phyloP scores from a whole-genome alignment of 2,888 invertebrate genomes.

The Muscina levida region DNA sequence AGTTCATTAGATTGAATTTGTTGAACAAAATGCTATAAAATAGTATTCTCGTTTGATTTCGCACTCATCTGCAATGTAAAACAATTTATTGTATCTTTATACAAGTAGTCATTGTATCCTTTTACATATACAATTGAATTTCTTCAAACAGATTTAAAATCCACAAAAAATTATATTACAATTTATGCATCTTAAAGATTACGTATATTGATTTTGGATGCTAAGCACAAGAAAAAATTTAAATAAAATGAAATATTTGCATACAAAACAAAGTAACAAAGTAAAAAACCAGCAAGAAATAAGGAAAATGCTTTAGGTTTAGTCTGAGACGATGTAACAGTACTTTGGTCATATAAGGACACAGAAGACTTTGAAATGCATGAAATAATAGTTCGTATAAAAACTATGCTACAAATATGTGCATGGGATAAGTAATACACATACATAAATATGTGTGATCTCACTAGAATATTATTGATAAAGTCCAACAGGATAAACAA shows the following conservation, averaged over 20 bases:
- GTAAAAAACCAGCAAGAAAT: constrained; percentile 29
- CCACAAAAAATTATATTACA: background rate
- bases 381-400: constrained; percentile 19
- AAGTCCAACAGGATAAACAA: constrained; percentile 59
- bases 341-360: too few species aligned
- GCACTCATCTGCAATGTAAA: too few species aligned
- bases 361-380: constrained; percentile 49
- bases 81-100: too few species aligned
- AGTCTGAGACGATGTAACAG: constrained; percentile 2
- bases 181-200: constrained; percentile 14
- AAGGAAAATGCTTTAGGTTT: constrained; percentile 11
- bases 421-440: background rate
- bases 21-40: too few species aligned
- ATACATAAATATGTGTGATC: constrained; percentile 43
- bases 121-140: too few species aligned
- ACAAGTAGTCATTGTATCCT: too few species aligned
- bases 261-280: constrained; percentile 10
- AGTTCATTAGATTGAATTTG: too few species aligned
- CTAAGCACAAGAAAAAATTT: constrained; percentile 23
- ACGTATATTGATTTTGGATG: constrained; percentile 45
- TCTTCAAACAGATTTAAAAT: background rate
- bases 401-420: constrained; percentile 30
- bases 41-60: too few species aligned
- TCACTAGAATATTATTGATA: constrained; percentile 61
- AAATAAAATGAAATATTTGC: constrained; percentile 2